A percentile compares a stretch with the other conserved stretches of the same genome.
Evolutionary conservation across 2,888 invertebrate genomes (phyloP).

Genomic region (Stenchaetothrips biformis): DNA sequence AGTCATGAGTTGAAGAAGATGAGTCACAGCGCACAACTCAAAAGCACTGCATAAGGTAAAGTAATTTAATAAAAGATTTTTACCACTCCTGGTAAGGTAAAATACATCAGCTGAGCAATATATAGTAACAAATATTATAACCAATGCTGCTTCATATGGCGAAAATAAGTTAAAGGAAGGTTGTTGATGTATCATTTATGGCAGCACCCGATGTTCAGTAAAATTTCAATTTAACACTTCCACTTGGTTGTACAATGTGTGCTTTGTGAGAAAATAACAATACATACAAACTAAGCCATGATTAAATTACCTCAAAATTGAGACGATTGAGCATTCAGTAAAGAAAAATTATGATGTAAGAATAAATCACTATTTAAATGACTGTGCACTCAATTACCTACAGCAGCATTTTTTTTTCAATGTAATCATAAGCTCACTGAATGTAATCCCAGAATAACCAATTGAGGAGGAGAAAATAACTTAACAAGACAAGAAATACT

Average conservation of each 20-base stretch:
- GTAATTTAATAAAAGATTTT: background rate
- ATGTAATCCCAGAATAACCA: background rate
- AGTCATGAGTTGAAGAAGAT: background rate
- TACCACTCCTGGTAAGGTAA: background rate
- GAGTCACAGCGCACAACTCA: background rate
- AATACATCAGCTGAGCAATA: too few species aligned
- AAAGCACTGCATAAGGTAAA: background rate
- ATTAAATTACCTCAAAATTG: slow-evolving; percentile 10
- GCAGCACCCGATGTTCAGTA: background rate
- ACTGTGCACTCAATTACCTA: background rate
- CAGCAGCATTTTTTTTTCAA: background rate
- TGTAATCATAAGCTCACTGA: background rate
- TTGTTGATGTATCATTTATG: too few species aligned
- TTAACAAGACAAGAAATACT: background rate
- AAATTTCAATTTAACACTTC: background rate
- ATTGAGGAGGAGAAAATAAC: background rate
- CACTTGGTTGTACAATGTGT: slow-evolving; percentile 14
- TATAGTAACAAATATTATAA: background rate
- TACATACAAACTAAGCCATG: slow-evolving; percentile 6
- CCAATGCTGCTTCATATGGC: background rate
- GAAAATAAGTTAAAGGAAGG: too few species aligned
- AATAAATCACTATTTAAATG: background rate
- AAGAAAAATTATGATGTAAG: slow-evolving; percentile 2
- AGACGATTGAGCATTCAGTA: slow-evolving; percentile 14
- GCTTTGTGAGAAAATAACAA: slow-evolving; percentile 15